Base-by-base conservation (phyloP, 2,113 vertebrate species). In the Sphaerodactylus townsendi region DNA sequence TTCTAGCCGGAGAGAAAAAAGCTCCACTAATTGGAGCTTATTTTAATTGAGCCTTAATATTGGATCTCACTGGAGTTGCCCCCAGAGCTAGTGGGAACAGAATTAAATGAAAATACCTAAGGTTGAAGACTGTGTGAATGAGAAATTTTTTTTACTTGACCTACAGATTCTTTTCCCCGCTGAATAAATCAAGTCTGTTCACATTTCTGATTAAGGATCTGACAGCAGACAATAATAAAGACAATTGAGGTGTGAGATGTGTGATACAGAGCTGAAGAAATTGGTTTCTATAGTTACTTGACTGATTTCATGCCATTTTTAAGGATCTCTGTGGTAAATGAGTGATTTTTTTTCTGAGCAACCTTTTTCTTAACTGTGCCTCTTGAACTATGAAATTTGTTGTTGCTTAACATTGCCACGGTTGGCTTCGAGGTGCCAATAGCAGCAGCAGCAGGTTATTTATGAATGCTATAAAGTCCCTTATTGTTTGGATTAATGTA, bases 11-110 rank as follows among this genome's bases (percentile, higher is more conserved):
- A 96, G 98, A 98, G 98, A 97, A 97, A 96, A 97, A 96, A 97
- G 95, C 98, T 97, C 97, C 97, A 98, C 98, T 99, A 99, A 99
- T 99, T 99, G 98, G 98, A 99, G 98, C 98, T 98, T 98, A 98
- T 98, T 99, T 98, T 99, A 99, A 99, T 99, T 99, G 98, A 98
- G 98, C 98, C 98, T 97, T 98, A 99, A 99, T 99, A 99, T 98
- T 99, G 97, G 97, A 98, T 98, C 98, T 98, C 98, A 97, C 98
- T 98, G 96, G 97, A 98, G 97, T 97, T 96, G 97, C 97, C 97
- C 98, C 97, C 96, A 97, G 97, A 98, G 98, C 97, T 97, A 97
- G 97, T 97, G 96, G 97, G 97, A 98, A 98, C 96, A 97, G 97
- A 98, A 98, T 97, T 97, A 98, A 98, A 98, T 98, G 97, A 98